Conservation (phyloP, 2,797 vertebrate species). For the Poecilia velifera region DNA sequence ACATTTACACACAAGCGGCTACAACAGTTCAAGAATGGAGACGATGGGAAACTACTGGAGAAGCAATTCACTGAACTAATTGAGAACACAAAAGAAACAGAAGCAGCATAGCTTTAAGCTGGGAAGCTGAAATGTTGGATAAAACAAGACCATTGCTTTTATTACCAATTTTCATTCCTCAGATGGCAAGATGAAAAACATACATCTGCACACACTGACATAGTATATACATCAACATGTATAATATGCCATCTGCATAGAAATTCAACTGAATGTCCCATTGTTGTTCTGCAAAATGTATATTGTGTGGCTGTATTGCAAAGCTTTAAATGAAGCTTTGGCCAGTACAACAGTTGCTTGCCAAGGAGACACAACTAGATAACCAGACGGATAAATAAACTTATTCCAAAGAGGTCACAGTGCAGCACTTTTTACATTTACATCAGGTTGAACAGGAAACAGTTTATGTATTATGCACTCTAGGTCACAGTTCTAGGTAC, state of each 20-base stretch:
- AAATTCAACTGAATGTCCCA: background rate
- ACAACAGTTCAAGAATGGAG: background rate
- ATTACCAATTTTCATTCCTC: background rate
- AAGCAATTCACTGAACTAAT: background rate
- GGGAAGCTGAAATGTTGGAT: background rate
- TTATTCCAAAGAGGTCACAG: background rate
- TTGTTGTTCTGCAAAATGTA: background rate
- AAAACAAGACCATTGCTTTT: background rate
- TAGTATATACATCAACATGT: background rate
- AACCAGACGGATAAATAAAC: background rate
- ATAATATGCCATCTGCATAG: background rate
- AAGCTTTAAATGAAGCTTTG: background rate
- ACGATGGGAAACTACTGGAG: background rate
- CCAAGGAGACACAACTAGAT: background rate
- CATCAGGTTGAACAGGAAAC: background rate
- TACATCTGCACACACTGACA: background rate
- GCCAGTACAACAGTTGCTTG: background rate
- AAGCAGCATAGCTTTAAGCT: background rate
- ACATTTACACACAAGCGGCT: background rate
- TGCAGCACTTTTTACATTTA: background rate
- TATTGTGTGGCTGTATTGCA: background rate
- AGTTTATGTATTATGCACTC: background rate
- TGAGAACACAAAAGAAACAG: background rate
- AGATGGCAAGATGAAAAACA: background rate
- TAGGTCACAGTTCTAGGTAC: background rate